Conservation (phyloP, 2,113 vertebrate genomes). For the Antidorcas marsupialis region DNA sequence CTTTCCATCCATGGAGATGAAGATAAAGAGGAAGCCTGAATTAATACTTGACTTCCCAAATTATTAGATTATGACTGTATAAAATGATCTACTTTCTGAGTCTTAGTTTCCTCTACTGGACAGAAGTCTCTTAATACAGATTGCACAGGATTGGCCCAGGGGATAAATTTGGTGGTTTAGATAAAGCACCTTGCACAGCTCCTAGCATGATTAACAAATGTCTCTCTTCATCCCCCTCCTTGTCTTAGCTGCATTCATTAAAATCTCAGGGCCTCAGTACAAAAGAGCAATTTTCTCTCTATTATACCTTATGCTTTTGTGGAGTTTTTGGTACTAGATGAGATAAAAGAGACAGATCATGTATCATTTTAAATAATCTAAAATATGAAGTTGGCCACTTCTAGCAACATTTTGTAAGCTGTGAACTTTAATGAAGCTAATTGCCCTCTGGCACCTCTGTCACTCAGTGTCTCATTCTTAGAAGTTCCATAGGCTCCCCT, state of each 20-base stretch:
- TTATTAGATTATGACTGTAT: not conserved
- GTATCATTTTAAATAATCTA: not conserved
- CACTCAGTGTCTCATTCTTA: not conserved
- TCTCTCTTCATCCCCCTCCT: accelerated
- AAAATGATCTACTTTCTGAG: not conserved
- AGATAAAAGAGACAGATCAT: not conserved
- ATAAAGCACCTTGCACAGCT: not conserved
- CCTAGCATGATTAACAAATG: not conserved
- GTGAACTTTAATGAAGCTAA: not conserved
- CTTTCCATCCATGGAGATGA: not conserved
- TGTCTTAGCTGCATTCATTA: not conserved
- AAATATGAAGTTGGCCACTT: not conserved
- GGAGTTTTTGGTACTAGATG: not conserved
- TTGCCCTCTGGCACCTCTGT: not conserved
- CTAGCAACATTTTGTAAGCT: not conserved
- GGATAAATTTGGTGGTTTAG: not conserved
- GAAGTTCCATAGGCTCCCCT: not conserved
- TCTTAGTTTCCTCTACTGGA: not conserved
- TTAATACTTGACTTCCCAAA: not conserved
- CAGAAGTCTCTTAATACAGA: not conserved
- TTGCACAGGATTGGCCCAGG: not conserved
- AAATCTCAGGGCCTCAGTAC: not conserved
- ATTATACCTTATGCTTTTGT: not conserved
- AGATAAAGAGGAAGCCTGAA: not conserved
- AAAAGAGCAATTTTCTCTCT: not conserved